phyloP scores from a whole-genome alignment of 2,888 invertebrate genomes.

The Meliscaeva auricollis region DNA sequence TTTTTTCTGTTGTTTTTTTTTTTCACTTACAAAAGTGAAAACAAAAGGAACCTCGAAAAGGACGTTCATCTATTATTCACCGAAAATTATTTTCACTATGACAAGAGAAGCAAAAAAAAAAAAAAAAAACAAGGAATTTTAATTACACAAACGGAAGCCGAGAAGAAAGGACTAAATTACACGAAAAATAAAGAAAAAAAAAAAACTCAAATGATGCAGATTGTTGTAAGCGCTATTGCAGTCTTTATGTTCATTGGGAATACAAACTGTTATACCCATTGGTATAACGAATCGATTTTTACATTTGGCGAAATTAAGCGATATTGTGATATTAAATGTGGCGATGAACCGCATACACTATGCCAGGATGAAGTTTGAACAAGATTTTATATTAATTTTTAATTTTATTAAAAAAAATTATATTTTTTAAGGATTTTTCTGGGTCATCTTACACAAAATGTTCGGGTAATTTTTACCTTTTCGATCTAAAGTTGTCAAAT shows the following conservation, averaged over 20 bases:
- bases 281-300: constrained; percentile 60
- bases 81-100: constrained; percentile 52
- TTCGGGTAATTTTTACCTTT: constrained; percentile 29
- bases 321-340: constrained; percentile 70
- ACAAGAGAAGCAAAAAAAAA: constrained; percentile 31
- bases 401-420: not conserved
- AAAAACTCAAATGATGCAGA: constrained; percentile 16
- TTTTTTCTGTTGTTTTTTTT: not conserved
- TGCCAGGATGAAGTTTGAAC: constrained; percentile 45
- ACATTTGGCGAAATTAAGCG: constrained; percentile 3
- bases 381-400: not conserved
- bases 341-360: constrained; percentile 58
- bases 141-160: constrained; percentile 52
- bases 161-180: constrained; percentile 24
- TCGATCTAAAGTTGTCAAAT: not conserved
- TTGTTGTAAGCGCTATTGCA: constrained; percentile 30
- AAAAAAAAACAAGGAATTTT: constrained; percentile 29
- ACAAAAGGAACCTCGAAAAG: constrained; percentile 55
- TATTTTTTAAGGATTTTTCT: not conserved
- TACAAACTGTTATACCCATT: constrained; percentile 16
- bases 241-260: constrained; percentile 44
- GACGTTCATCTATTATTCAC: constrained; percentile 65
- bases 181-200: constrained; percentile 5
- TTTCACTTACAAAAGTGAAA: constrained; percentile 49
- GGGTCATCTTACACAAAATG: not conserved